Evolutionary conservation across 2,797 vertebrate species (phyloP), one percentile per base, ranked within the genome.

Genomic region (Oreortyx pictus): DNA sequence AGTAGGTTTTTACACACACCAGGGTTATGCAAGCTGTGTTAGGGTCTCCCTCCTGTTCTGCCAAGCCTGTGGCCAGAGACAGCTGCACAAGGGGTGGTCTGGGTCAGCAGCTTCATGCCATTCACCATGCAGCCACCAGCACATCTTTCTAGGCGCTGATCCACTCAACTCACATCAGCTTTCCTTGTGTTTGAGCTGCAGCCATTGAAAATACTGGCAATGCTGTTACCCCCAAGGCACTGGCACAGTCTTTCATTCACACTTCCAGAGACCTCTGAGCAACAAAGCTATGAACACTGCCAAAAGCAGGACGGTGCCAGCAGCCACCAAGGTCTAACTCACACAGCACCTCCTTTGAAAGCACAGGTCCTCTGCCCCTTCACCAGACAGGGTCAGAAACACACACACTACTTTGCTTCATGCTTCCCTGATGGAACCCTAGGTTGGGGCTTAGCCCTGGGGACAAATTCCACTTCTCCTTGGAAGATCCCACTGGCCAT

Each of bases 61-160:
- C 20, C 52, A 77, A 44, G 18, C 9, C 19, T 59, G 54, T 0
- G 2, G 9, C 29, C 65, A 39, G 20, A 43, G 75, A 75, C 52
- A 73, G 41, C 7, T 7, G 29, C 49, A 78, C 1, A 1, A 71
- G 15, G 44, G 39, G 9, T 24, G 12, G 44, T 15, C 81, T 1
- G 0, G n/a, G 8, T 67, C 44, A 78, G 49, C 37, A 33, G 20
- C 18, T 37, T 5, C 0, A 0, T 49, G 65, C 35, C 13, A 12
- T 6, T 19, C 14, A 23, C 33, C 24, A 76, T 65, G 39, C 27
- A 60, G 50, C 23, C 1, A 1, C 17, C 27, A 20, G 12, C 11
- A 56, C 23, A 35, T 44, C 49, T 24, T 62, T 24, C 39, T 59
- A 44, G 62, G 50, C 37, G 81, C 46, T 83, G 72, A 73, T 24